phyloP scores from a whole-genome alignment of 2,797 vertebrate genomes.

The Microctenopoma lineatum region DNA sequence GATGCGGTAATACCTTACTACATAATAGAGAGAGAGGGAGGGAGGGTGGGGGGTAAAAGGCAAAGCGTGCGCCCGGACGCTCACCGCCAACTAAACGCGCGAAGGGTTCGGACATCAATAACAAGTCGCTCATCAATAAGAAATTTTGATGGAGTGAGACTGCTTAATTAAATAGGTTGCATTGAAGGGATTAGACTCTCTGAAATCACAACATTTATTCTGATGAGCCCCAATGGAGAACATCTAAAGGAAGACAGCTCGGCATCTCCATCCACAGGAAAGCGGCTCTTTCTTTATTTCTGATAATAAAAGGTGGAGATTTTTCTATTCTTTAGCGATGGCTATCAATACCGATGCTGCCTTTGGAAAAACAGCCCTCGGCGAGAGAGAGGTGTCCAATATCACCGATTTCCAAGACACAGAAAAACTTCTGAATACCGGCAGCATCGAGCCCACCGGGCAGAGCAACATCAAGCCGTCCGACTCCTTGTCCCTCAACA shows the following conservation, averaged over 20 bases:
- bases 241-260: slow-evolving; percentile 62
- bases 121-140: slow-evolving; percentile 70
- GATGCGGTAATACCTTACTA: slow-evolving; percentile 69
- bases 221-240: slow-evolving; percentile 70
- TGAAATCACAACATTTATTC: slow-evolving; percentile 54
- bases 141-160: slow-evolving; percentile 63
- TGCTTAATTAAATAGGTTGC: slow-evolving; percentile 68
- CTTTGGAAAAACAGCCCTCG: slow-evolving; percentile 72
- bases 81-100: slow-evolving; percentile 60
- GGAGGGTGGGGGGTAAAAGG: slow-evolving; percentile 44
- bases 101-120: slow-evolving; percentile 64
- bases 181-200: slow-evolving; percentile 34
- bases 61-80: slow-evolving; percentile 65
- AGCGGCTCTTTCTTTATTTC: slow-evolving; percentile 25
- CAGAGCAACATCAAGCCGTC: slow-evolving; percentile 83
- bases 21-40: slow-evolving; percentile 43
- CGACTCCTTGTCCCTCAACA: slow-evolving; percentile 83
- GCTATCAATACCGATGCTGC: slow-evolving; percentile 83
- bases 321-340: slow-evolving; percentile 71
- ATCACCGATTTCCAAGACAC: slow-evolving; percentile 88
- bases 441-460: slow-evolving; percentile 75
- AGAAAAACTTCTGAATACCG: slow-evolving; percentile 87
- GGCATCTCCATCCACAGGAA: slow-evolving; percentile 49
- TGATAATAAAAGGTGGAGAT: slow-evolving; percentile 31
- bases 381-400: slow-evolving; percentile 78